Percentiles rank a stretch among this genome's conserved stretches.
Evolutionary conservation across 2,113 vertebrate species (phyloP).

Genomic region (Pontoporia blainvillei): DNA sequence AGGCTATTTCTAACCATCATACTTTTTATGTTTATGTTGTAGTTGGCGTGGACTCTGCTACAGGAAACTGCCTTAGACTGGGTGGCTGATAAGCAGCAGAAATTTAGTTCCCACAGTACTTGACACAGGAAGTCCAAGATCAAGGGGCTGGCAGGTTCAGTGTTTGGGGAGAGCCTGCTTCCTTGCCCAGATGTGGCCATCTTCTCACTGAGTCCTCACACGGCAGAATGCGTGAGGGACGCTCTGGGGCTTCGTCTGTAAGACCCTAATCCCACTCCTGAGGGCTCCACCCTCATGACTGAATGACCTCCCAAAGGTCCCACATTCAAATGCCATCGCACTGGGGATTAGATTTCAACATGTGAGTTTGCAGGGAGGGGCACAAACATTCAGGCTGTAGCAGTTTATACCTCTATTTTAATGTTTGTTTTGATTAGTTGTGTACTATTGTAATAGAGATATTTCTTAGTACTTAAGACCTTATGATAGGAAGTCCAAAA

Average conservation of each 20-base stretch:
- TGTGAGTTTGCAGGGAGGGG: no score
- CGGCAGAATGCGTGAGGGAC: neutral
- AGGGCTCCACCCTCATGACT: neutral
- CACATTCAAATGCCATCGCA: neutral
- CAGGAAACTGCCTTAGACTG: neutral
- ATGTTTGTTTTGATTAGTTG: neutral
- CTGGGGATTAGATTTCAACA: neutral
- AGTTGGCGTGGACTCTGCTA: neutral
- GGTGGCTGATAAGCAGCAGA: neutral
- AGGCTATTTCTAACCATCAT: neutral
- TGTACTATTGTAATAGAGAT: neutral
- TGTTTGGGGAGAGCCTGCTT: no score
- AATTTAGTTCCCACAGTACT: neutral
- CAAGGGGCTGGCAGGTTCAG: neutral
- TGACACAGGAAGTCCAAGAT: neutral
- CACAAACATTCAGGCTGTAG: neutral
- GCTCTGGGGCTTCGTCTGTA: neutral
- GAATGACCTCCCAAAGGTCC: neutral
- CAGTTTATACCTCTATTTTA: neutral
- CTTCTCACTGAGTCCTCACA: neutral
- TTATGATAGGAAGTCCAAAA: neutral
- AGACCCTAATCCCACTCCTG: neutral
- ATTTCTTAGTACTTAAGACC: neutral
- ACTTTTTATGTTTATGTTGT: neutral
- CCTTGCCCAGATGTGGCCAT: neutral